Evolutionary conservation across 2,888 invertebrate genomes (phyloP).

Genomic region (Pollenia labialis): DNA sequence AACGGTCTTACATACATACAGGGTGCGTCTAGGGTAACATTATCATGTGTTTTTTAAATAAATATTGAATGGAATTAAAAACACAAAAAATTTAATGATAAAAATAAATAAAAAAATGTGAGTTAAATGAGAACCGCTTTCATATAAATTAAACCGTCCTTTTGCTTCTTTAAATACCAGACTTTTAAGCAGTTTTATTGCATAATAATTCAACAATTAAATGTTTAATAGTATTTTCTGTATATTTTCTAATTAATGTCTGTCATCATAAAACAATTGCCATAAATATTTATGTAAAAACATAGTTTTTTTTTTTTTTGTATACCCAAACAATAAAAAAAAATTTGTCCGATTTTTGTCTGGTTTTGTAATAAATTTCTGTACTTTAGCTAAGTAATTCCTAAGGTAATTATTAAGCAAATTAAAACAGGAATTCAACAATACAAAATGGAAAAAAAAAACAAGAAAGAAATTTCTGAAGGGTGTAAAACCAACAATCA

Average conservation of each 20-base stretch:
- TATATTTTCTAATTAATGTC: conserved; percentile 13
- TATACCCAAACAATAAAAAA: background rate
- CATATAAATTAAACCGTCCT: too few species aligned
- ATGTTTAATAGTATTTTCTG: background rate
- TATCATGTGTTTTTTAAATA: too few species aligned
- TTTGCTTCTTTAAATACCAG: too few species aligned
- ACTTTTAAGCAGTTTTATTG: too few species aligned
- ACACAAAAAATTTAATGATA: too few species aligned
- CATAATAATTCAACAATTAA: background rate
- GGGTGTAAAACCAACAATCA: too few species aligned
- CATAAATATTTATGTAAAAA: conserved; percentile 9
- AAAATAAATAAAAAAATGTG: too few species aligned
- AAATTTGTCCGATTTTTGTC: background rate
- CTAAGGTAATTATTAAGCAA: conserved; percentile 20
- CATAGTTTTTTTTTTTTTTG: background rate
- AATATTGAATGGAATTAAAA: too few species aligned
- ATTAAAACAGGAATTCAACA: conserved; percentile 21
- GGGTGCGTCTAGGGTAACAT: too few species aligned
- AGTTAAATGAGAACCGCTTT: too few species aligned
- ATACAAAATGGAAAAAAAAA: conserved; percentile 29
- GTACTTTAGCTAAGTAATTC: conserved; percentile 14
- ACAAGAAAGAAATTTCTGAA: background rate
- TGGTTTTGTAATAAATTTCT: conserved; percentile 1
- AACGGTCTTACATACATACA: too few species aligned
- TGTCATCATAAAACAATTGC: conserved; percentile 55